Evolutionary conservation across 2,888 invertebrate genomes (phyloP).

Genomic region (Drosophila melanocephala): DNA sequence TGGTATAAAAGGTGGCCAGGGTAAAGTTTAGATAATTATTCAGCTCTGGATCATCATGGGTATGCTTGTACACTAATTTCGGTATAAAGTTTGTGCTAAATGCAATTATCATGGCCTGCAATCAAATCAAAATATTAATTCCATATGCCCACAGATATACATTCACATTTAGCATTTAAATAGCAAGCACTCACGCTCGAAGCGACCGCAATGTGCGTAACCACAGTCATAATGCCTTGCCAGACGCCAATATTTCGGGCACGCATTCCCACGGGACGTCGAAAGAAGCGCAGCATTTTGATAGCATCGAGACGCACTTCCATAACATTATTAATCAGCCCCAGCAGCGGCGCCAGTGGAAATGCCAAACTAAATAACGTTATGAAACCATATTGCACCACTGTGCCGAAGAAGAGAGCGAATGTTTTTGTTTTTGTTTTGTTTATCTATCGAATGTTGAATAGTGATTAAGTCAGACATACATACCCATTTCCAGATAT

Average conservation of each 20-base stretch:
- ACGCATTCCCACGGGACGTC: constrained; percentile 91
- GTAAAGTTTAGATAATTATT: constrained; percentile 90
- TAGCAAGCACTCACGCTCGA: constrained; percentile 89
- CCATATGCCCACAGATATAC: not conserved
- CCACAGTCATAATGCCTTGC: constrained; percentile 90
- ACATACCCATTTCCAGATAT: constrained; percentile 93
- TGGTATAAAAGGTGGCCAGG: constrained; percentile 89
- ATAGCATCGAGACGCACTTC: constrained; percentile 94
- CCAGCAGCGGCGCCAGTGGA: constrained; percentile 93
- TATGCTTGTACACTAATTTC: constrained; percentile 88
- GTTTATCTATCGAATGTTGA: too few relatives aligned
- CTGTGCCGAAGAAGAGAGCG: constrained; percentile 84
- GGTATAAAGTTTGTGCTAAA: constrained; percentile 94
- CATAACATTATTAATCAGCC: constrained; percentile 92
- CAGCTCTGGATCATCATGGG: constrained; percentile 86
- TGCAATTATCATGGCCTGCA: constrained; percentile 92
- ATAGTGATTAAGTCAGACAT: not conserved
- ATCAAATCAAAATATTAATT: not conserved
- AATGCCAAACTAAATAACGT: constrained; percentile 95
- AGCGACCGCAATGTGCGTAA: constrained; percentile 91
- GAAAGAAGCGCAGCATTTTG: constrained; percentile 91
- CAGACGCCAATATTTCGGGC: constrained; percentile 92
- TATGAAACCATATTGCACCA: constrained; percentile 94
- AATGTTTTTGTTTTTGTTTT: not conserved
- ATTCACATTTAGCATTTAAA: not conserved